Base-by-base conservation (phyloP, 2,888 invertebrate genomes). In the Drosophila nr. fundita region DNA sequence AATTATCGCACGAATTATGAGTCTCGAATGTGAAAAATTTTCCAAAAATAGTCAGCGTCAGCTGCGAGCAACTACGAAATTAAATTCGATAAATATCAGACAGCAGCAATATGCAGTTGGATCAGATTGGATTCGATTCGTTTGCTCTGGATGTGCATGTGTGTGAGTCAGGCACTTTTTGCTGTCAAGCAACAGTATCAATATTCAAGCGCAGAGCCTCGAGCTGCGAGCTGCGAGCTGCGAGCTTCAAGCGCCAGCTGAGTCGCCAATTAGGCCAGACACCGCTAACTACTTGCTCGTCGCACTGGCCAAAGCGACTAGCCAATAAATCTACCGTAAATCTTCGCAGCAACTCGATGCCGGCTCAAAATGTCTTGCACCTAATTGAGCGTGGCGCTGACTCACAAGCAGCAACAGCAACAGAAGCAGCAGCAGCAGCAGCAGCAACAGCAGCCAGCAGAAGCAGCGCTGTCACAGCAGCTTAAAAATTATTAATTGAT, bases 1-100 rank as follows among this genome's bases (percentile, higher is more conserved):
- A 90, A 90, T 90, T 87, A 87, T 87, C 87, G 88, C 90, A 90
- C 87, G 88, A 87, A 90, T 87, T 87, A 87, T 87, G 90, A 87
- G 86, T 81, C 88, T 79, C 82, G 80, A 84, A 85, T 87, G 77
- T 78, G 78, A 87, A 89, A 64, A 71, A 85, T 87, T 77, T 73
- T 67, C 90, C 86, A 81, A 87, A 89, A 85, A 87, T 78, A 86
- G 90, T 68, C 80, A 82, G 58, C 66, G 68, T 53, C 68, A 29
- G 57, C 57, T 32, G 24, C 55, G 62, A 66, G 67, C 68, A 57
- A 60, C 79, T 58, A 59, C 58, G 67, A 75, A 73, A 85, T 84
- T 76, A 76, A 87, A 64, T 68, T 73, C 79, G 85, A 85, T 85
- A 81, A 87, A 84, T 84, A 89, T 87, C 85, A 82, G 66, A 73